Evolutionary conservation across 2,888 invertebrate genomes (phyloP).

Genomic region (Trichogramma dendrolimi): DNA sequence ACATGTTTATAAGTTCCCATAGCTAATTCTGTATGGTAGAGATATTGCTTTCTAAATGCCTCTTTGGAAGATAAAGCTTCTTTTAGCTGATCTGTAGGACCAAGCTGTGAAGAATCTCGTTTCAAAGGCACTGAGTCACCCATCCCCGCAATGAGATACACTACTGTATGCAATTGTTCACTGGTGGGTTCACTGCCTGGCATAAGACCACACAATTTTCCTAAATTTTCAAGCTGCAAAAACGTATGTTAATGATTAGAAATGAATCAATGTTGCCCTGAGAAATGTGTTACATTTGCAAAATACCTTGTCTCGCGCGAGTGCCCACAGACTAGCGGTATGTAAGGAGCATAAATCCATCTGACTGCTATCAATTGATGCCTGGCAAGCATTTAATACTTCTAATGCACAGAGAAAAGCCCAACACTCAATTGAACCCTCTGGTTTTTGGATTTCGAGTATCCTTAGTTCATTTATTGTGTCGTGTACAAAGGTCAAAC

Average conservation of each 20-base stretch:
- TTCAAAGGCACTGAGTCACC: slow-evolving; percentile 63
- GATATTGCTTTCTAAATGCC: slow-evolving; percentile 83
- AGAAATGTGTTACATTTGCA: slow-evolving; percentile 8
- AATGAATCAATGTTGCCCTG: not conserved
- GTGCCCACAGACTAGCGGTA: slow-evolving; percentile 82
- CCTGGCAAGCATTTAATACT: slow-evolving; percentile 77
- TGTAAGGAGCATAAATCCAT: slow-evolving; percentile 74
- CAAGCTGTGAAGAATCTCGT: slow-evolving; percentile 52
- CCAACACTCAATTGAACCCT: slow-evolving; percentile 88
- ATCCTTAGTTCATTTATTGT: slow-evolving; percentile 80
- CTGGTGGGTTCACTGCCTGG: slow-evolving; percentile 79
- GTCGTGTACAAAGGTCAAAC: slow-evolving; percentile 85
- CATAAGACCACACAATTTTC: slow-evolving; percentile 84
- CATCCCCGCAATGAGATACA: slow-evolving; percentile 87
- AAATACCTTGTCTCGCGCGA: slow-evolving; percentile 77
- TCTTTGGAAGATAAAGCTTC: slow-evolving; percentile 86
- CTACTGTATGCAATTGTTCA: slow-evolving; percentile 84
- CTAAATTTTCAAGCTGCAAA: slow-evolving; percentile 73
- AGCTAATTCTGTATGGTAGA: slow-evolving; percentile 89
- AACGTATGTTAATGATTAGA: slow-evolving; percentile 1
- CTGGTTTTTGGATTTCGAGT: slow-evolving; percentile 72
- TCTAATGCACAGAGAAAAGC: slow-evolving; percentile 87
- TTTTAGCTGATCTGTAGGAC: slow-evolving; percentile 79
- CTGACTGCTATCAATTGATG: slow-evolving; percentile 59
- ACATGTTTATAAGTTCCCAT: slow-evolving; percentile 97